These are phyloP conservation scores for Oreotrochilus melanogaster DNA, from an alignment of 2,113 vertebrate genomes.

Conservation along the genomic window DNA sequence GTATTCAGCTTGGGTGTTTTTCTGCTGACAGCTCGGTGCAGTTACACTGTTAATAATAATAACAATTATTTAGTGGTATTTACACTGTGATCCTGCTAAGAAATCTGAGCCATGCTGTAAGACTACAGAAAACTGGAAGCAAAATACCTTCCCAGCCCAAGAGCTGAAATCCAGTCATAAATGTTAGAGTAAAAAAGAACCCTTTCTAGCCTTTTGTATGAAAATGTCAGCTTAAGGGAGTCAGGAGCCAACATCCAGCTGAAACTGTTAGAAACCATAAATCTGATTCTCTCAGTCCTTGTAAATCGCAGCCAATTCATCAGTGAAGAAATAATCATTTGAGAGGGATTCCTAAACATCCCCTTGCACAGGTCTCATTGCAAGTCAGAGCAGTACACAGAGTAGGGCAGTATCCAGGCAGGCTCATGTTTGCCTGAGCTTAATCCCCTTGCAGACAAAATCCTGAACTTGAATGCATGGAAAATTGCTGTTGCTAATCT, in stretches of 20 bases:
- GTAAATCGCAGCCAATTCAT: not conserved
- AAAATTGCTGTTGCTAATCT: conserved; percentile 66
- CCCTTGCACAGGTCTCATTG: not conserved
- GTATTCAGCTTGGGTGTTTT: not conserved
- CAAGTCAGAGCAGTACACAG: not conserved
- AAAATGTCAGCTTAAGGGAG: not conserved
- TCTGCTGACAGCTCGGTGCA: not conserved
- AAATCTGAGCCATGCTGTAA: not conserved
- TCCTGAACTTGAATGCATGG: conserved; percentile 52
- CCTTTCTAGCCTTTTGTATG: not conserved
- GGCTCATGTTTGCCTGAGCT: not conserved
- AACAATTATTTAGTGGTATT: not conserved
- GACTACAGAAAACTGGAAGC: not conserved
- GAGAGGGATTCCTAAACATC: not conserved
- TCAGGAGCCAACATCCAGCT: not conserved
- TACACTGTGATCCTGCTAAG: not conserved
- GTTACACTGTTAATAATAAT: not conserved
- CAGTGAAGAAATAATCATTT: not conserved
- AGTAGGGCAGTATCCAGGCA: not conserved
- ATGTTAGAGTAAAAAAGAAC: not conserved
- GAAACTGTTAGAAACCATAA: not conserved
- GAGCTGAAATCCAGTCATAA: not conserved
- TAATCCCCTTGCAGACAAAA: conserved; percentile 40
- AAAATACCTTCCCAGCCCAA: not conserved
- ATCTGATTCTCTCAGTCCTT: not conserved